Base-by-base conservation (phyloP, 1,140 invertebrate genomes). In the Pogonomyrmex californicus region DNA sequence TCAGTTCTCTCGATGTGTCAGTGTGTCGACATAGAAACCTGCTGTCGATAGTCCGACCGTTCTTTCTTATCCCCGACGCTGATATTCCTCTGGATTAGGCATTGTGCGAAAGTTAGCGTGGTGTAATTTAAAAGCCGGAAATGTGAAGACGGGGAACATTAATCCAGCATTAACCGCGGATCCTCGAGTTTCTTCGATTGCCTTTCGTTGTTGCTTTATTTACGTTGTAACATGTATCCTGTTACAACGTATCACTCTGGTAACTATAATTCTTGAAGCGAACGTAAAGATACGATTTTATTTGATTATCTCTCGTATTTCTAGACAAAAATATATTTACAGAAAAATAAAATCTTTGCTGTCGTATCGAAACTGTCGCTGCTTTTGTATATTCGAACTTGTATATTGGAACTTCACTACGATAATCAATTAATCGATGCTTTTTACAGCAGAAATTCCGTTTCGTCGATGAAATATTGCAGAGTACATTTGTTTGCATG, bases 1-100 rank as follows among this genome's bases (percentile, higher is more conserved):
- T 71, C 38, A 47, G 38, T 82, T 71, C 30, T 70, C 58, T 81
- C 54, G n/a, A 38, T 44, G 17, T 36, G 51, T 66, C 62, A 38
- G 7, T 49, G 7, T 49, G 60, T 36, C 44, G 44, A 4, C 30
- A 2, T 23, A 68, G 23, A 33, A 66, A 66, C 36, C 68, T 47
- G 14, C 62, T 14, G 36, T 23, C 36, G 12, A 65, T 38, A n/a
- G 17, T 62, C 60, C 30, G 62, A 70, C 60, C 41, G 56, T 71
- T 77, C 38, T 79, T 47, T 44, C 38, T 33, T 7, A 54, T 49
- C 30, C 65, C 23, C 30, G 3, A 3, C 36, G 14, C 56, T 47
- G 38, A 56, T 38, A 30, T 47, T 56, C 49, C 17, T 17, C 23
- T 41, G 51, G 17, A 71, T 82, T 71, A 44, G 36, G 76, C 44